Base-by-base conservation (phyloP, 2,888 invertebrate genomes). In the Ecliptopera silaceata region DNA sequence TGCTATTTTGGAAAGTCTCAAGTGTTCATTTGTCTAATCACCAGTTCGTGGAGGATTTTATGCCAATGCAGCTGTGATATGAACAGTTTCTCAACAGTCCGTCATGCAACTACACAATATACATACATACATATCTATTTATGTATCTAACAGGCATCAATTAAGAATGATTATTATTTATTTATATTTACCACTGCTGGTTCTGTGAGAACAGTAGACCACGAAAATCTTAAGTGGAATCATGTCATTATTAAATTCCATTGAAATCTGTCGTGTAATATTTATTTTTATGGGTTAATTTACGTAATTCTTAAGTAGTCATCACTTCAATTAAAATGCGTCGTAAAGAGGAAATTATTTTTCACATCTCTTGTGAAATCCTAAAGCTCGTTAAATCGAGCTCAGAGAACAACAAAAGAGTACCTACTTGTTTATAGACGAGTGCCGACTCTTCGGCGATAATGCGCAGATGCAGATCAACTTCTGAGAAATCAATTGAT, bases 331-430 rank as follows among this genome's bases (percentile, higher is more conserved):
- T 49, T 22, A 22, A 34, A 34, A 41, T 34, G 22, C 31, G n/a
- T 13, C 39, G 41, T 50, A 38, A 47, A 29, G 22, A 42, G 22
- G 31, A 45, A 55, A 47, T 47, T 29, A 13, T 36, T 51, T 34
- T 45, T 17, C 22, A 34, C 20, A 32, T 34, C 17, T 47, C 43
- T 45, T 32, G 39, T 32, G 53, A 26, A 53, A 54, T 48, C 45
- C 22, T 22, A 42, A 52, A 53, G 57, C 52, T 60, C 53, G 42
- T 53, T 49, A 60, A 56, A 26, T 13, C 48, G 48, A 34, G 38
- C 52, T 42, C 4, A 50, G 41, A 56, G 62, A 64, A 62, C 60
- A 61, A 65, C 61, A 59, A 58, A 58, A 39, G 56, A 31, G 55
- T 46, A 20, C 31, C 26, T 34, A 41, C 29, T 47, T 54, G 59